Base-by-base conservation (phyloP, 2,797 vertebrate genomes). In the Lates japonicus region DNA sequence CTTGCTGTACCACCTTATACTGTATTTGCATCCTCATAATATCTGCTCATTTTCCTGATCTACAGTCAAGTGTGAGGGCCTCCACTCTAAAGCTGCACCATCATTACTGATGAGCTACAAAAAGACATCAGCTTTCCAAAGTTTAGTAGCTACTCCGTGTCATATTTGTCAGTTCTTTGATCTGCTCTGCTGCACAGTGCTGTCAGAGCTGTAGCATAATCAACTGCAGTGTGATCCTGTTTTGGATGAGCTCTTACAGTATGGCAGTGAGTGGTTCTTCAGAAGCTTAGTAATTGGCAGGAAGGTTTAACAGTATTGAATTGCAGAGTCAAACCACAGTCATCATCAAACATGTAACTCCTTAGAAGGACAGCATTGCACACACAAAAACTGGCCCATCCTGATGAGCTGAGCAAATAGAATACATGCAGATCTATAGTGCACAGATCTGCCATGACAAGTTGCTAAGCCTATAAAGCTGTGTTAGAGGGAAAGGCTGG, bases 1-100 rank as follows among this genome's bases (percentile, higher is more conserved):
- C 3, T 1, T 35, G 20, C 25, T 52, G 63, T 41, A 55, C 49
- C 33, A 33, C 54, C 6, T 67, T 25, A 31, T 68, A 11, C 22
- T 69, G 0, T 48, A 52, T 77, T 61, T 80, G 49, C 54, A 57
- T 68, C 7, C 17, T 70, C 29, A 52, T n/a, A 54, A 7, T 29
- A 58, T 31, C 16, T 67, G 37, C 39, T 42, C 29, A 20, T 80
- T 77, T 52, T 14, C 25, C 42, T 59, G 2, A 49, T 3, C 16
- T 48, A 31, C 68, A 61, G 3, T 51, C 13, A 35, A 66, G 31
- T 5, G 0, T 13, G 11, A 19, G 42, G 14, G 66, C 7, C 19
- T 41, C 41, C 29, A 12, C 37, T 46, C 25, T 25, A 6, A 48
- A 33, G n/a, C 48, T 14, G 33, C 3, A 3, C 41, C 7, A 3